Evolutionary conservation across 2,888 invertebrate species (phyloP).

Genomic region (Dynastes maya): DNA sequence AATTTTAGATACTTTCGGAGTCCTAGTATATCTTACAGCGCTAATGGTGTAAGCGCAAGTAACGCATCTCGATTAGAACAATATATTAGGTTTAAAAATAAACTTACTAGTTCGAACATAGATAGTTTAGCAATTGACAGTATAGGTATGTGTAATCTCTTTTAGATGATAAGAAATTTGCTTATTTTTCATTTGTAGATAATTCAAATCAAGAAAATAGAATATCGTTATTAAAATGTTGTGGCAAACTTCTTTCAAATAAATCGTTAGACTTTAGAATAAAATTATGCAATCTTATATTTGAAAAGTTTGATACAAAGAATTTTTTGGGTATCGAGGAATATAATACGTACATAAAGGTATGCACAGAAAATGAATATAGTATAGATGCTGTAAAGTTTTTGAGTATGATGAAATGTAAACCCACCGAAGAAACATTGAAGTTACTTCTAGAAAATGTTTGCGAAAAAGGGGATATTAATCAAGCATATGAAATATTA

Average conservation of each 20-base stretch:
- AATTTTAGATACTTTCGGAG: no score
- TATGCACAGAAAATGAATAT: constrained; percentile 75
- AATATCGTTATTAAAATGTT: constrained; percentile 73
- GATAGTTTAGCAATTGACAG: background rate
- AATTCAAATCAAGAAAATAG: constrained; percentile 66
- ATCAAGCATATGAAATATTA: constrained; percentile 74
- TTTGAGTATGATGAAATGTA: constrained; percentile 70
- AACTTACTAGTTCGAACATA: background rate
- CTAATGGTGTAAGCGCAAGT: background rate
- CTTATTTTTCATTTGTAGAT: background rate
- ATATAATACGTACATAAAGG: constrained; percentile 74
- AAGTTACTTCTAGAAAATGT: constrained; percentile 74
- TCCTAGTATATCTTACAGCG: no score
- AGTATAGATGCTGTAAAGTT: constrained; percentile 70
- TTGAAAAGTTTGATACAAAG: constrained; percentile 71
- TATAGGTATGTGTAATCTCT: background rate
- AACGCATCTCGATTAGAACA: background rate
- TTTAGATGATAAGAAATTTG: background rate
- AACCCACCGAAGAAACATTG: constrained; percentile 73
- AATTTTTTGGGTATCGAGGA: constrained; percentile 71
- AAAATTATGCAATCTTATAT: constrained; percentile 73
- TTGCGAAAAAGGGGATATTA: constrained; percentile 75
- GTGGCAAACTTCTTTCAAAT: constrained; percentile 74
- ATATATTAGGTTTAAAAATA: background rate
- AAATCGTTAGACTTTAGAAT: constrained; percentile 71